These are phyloP conservation scores for Neofelis nebulosa DNA, from an alignment of 2,113 vertebrate genomes.

Conservation along the genomic window DNA sequence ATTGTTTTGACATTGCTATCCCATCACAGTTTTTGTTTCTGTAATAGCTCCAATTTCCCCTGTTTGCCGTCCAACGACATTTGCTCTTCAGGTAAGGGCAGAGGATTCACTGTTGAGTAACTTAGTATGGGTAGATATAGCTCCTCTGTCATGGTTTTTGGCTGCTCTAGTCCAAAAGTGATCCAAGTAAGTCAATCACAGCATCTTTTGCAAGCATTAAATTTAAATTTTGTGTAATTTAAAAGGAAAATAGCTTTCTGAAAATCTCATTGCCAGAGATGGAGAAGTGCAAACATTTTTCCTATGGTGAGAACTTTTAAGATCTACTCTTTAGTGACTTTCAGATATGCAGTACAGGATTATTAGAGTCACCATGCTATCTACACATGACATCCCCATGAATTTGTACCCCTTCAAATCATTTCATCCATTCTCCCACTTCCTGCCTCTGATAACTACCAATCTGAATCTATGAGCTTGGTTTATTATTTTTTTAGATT, in stretches of 20 bases:
- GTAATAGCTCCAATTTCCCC: neutral
- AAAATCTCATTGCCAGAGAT: neutral
- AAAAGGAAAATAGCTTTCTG: conserved; percentile 32
- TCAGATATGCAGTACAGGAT: neutral
- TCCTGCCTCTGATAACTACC: neutral
- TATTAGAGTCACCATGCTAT: neutral
- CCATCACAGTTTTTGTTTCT: neutral
- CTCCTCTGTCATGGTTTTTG: neutral
- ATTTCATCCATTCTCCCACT: neutral
- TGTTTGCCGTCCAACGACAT: neutral
- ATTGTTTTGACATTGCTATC: neutral
- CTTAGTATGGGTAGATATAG: neutral
- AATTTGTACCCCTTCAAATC: neutral
- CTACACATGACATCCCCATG: neutral
- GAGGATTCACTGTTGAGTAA: neutral
- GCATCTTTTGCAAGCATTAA: neutral
- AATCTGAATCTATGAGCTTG: neutral
- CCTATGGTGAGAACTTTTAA: neutral
- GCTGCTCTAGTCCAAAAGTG: neutral
- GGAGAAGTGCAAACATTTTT: neutral
- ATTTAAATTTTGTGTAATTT: conserved; percentile 21
- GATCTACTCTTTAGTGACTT: neutral
- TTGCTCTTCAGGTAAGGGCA: neutral
- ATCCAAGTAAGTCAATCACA: neutral
- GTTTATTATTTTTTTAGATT: neutral